phyloP scores from a whole-genome alignment of 35 echinoderm and acorn worm genomes.

The Apostichopus parvimensis region DNA sequence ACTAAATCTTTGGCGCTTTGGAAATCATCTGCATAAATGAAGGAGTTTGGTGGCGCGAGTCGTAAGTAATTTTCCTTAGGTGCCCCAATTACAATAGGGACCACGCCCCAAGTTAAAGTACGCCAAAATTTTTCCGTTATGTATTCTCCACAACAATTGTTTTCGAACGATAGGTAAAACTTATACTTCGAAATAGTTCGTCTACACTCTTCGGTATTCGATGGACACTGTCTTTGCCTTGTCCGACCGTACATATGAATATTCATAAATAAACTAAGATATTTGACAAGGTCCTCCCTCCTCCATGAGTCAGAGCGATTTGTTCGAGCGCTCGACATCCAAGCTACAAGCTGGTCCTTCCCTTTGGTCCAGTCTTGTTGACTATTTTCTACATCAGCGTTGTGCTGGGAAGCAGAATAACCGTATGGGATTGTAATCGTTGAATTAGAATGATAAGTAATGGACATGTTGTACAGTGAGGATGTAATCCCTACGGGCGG shows the following conservation, averaged over 20 bases:
- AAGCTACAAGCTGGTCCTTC: slow-evolving; percentile 12
- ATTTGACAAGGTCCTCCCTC: neutral
- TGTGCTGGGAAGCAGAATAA: neutral
- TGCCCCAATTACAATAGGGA: slow-evolving; percentile 43
- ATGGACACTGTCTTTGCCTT: neutral
- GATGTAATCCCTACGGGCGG: neutral
- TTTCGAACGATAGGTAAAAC: slow-evolving; percentile 24
- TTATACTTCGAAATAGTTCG: slow-evolving; percentile 6
- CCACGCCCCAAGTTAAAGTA: slow-evolving; percentile 3
- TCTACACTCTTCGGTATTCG: neutral
- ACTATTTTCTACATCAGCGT: neutral
- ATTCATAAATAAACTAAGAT: neutral
- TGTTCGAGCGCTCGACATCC: slow-evolving; percentile 8
- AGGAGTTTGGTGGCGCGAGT: slow-evolving; percentile 35
- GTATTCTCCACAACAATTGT: slow-evolving; percentile 36
- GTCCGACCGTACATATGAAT: slow-evolving; percentile 10
- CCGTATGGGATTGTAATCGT: slow-evolving; percentile 24
- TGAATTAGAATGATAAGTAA: slow-evolving; percentile 34
- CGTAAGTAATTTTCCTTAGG: slow-evolving; percentile 14
- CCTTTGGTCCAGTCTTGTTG: neutral
- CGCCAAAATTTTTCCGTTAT: slow-evolving; percentile 41
- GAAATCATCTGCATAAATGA: slow-evolving; percentile 30
- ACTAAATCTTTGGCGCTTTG: slow-evolving; percentile 4
- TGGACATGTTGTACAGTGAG: neutral
- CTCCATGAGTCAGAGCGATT: neutral